Base-by-base conservation (phyloP, 1,140 invertebrate genomes). In the Stegodyphus dumicola region DNA sequence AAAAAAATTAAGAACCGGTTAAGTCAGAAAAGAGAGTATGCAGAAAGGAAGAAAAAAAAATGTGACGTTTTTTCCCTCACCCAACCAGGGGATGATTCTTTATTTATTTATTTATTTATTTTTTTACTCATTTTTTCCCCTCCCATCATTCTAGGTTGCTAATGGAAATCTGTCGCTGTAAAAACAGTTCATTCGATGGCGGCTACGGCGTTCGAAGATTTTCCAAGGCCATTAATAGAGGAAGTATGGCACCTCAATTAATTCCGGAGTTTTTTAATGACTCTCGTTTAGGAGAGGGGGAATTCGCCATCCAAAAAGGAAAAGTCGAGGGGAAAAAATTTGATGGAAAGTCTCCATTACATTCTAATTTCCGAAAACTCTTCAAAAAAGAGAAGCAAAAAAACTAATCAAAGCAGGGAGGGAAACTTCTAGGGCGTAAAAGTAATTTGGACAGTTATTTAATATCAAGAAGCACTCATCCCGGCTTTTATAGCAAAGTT, bases 371-470 rank as follows among this genome's bases (percentile, higher is more conserved):
- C 81, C n/a, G 71, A 56, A 74, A 74, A 74, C 71, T 74, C 71
- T 56, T 18, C 51, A 33, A 56, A 56, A 17, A 74, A 74, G n/a
- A 51, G 17, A 74, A 54, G 18, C 53, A 56, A 83, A 83, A 78
- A 83, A 83, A 83, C 65, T 67, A 83, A 67, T 74, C 51, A n/a
- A 54, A 60, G 74, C 53, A 51, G 81, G 74, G 65, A 77, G 74
- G 81, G 48, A 83, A 83, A 76, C 73, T 76, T 85, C 74, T 60
- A 13, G 54, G 54, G 81, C 81, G 81, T 85, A 85, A 85, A 85
- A 85, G 81, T 85, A 85, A 85, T 85, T 85, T 85, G 64, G 64
- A 77, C 81, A 77, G 81, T 85, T 85, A 85, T 85, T 85, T 85
- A 85, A 85, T 85, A 85, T 85, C 81, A n/a, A 56, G 70, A 17